Evolutionary conservation across 2,888 invertebrate species (phyloP).

Genomic region (Cantharis lateralis): DNA sequence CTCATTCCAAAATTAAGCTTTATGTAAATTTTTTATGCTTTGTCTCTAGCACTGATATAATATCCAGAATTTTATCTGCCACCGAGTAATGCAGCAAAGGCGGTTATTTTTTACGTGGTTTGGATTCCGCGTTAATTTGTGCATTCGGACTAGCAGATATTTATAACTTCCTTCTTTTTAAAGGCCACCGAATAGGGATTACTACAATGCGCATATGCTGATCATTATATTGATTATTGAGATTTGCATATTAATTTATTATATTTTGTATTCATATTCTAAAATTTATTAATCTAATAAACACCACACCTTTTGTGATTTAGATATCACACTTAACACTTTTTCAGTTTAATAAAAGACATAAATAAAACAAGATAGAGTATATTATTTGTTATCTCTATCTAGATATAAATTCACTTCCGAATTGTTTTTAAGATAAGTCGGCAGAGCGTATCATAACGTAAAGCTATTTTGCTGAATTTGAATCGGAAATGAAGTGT

Average conservation of each 20-base stretch:
- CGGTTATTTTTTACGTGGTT: not conserved
- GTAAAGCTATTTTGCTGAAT: conserved; percentile 1
- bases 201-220: not conserved
- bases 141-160: too few species aligned
- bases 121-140: not conserved
- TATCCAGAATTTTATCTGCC: not conserved
- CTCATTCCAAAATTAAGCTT: not conserved
- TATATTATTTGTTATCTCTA: not conserved
- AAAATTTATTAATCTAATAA: not conserved
- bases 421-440: not conserved
- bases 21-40: not conserved
- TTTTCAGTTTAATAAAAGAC: not conserved
- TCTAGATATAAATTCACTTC: not conserved
- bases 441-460: not conserved
- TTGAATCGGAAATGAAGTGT: conserved; percentile 10
- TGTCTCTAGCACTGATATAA: not conserved
- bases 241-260: too few species aligned
- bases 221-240: not conserved
- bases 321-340: not conserved
- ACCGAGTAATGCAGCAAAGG: not conserved
- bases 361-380: not conserved
- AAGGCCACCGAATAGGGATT: too few species aligned
- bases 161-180: too few species aligned
- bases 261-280: not conserved
- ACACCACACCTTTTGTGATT: not conserved